Base-by-base conservation (phyloP, 2,888 invertebrate species). In the Tipula helvola region DNA sequence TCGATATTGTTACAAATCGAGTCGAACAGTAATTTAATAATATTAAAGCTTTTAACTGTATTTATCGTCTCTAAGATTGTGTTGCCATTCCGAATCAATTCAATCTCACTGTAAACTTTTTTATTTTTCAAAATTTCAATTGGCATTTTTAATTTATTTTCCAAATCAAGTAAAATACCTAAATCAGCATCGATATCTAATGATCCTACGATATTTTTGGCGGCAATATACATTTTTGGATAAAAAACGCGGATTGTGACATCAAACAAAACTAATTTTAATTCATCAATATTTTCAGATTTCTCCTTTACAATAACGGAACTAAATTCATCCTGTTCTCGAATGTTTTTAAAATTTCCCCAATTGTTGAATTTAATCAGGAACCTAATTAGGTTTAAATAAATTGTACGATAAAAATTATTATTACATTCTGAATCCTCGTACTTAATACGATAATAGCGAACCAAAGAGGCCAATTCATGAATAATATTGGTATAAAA, bases 1-100 rank as follows among this genome's bases (percentile, higher is more conserved):
- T 89, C 5, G 8, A 87, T 57, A 86, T 87, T 88, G 88, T 87
- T 88, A 13, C 87, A 47, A 44, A 91, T 88, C 1, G 89, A 87
- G 10, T 88, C 86, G 18, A 90, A 89, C 0, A 91, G 88, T 18
- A 88, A 87, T 36, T 89, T 88, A 2, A 90, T 41, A 4, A 91
- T 84, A 0, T 88, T 87, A 39, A 89, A 86, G 87, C 90, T 91
- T 87, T 89, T 89, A 84, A 90, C 88, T 57, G 89, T 89, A 16
- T 89, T 88, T 41, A 91, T 87, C 1, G 90, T 89, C 0, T 89
- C 84, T 7, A 89, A 88, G 36, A 88, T 87, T 36, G 87, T 44
- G 3, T 36, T 5, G 0, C 89, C 88, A 10, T 88, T 83, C 8
- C 87, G 87, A 8, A 90, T 88, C 3, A 89, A 87, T 0, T 88